Percentiles rank a stretch among this genome's conserved stretches.
phyloP scores from a whole-genome alignment of 2,797 vertebrate genomes.

The Chaenodraco wilsoni region DNA sequence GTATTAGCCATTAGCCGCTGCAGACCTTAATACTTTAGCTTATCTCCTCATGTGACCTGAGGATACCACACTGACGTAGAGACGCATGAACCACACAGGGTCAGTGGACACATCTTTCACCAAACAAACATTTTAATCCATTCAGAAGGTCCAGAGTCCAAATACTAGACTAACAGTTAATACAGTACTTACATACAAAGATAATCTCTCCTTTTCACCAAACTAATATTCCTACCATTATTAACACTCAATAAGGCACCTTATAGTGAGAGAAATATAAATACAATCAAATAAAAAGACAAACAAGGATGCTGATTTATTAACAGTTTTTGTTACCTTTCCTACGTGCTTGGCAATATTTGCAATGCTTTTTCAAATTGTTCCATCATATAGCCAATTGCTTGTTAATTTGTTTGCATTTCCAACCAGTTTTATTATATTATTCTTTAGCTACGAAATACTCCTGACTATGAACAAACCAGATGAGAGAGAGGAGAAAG shows the following conservation, averaged over 20 bases:
- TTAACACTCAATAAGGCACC: neutral
- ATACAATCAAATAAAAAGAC: neutral
- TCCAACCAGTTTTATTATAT: neutral
- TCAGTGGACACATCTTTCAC: slow-evolving; percentile 7
- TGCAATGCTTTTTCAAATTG: neutral
- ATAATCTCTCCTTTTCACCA: neutral
- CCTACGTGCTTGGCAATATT: neutral
- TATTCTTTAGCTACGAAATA: neutral
- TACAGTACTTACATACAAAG: no score
- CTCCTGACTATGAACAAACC: neutral
- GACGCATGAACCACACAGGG: slow-evolving; percentile 30
- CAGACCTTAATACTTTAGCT: slow-evolving; percentile 31
- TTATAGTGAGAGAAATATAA: neutral
- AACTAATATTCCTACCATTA: neutral
- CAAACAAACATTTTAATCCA: slow-evolving; percentile 53
- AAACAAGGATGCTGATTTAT: neutral
- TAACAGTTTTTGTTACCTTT: neutral
- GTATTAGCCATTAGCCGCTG: neutral
- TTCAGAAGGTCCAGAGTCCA: slow-evolving; percentile 50
- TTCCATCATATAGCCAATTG: neutral
- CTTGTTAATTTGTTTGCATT: neutral
- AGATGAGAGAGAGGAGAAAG: neutral
- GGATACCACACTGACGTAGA: slow-evolving; percentile 15
- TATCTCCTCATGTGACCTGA: slow-evolving; percentile 59
- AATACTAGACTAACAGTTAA: slow-evolving; percentile 1